phyloP scores from a whole-genome alignment of 2,888 invertebrate species.

The Cenopis cana region DNA sequence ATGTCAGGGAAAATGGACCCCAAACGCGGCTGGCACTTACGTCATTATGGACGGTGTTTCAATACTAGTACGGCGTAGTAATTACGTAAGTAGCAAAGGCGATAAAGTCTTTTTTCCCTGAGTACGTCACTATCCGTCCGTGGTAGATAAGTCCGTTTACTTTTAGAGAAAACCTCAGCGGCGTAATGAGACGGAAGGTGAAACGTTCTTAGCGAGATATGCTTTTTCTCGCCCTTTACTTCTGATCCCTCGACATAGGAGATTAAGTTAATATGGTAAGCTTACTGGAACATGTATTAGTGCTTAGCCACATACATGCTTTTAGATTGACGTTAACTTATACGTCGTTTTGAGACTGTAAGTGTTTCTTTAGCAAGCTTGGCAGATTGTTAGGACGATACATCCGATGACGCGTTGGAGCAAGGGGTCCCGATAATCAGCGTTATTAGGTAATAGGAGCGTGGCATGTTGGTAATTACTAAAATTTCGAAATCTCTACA shows the following conservation, averaged over 20 bases:
- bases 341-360: not conserved
- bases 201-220: slow-evolving; percentile 19
- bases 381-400: not conserved
- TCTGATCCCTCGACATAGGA: slow-evolving; percentile 17
- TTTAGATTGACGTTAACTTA: not conserved
- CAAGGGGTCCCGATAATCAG: not conserved
- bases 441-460: not conserved
- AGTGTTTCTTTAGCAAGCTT: not conserved
- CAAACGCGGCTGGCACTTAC: no score
- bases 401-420: not conserved
- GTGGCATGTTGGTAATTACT: not conserved
- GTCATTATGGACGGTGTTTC: no score
- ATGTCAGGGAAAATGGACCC: no score
- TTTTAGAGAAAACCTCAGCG: not conserved
- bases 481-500: not conserved
- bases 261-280: slow-evolving; percentile 12
- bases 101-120: no score
- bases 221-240: slow-evolving; percentile 31
- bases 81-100: no score
- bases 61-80: no score
- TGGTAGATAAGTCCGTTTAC: not conserved
- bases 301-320: not conserved
- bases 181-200: slow-evolving; percentile 28
- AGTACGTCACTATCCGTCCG: not conserved
- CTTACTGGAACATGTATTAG: not conserved